A percentile compares a stretch with the other conserved stretches of the same genome.
phyloP scores from a whole-genome alignment of 1,140 invertebrate species.

The Reticulitermes speratus region DNA sequence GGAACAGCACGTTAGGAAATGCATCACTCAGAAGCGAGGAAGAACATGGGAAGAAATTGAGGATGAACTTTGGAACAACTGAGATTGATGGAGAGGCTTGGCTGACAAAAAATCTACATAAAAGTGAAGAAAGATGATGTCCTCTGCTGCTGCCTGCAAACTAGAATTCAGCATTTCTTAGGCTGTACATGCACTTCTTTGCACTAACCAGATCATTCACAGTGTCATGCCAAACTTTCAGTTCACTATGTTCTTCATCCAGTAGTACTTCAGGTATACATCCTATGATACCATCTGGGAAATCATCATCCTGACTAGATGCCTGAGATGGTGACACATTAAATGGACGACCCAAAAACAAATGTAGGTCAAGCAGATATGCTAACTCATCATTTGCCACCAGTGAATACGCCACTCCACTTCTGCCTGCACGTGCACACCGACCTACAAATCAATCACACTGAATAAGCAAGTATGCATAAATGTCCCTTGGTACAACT shows the following conservation, averaged over 20 bases:
- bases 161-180: too few relatives aligned
- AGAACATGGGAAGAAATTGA: too few relatives aligned
- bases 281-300: constrained; percentile 64
- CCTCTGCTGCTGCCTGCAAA: too few relatives aligned
- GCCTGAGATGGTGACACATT: constrained; percentile 53
- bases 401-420: constrained; percentile 87
- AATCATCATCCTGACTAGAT: constrained; percentile 42
- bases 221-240: constrained; percentile 73
- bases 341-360: constrained; percentile 85
- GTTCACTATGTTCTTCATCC: constrained; percentile 78
- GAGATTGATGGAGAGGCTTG: too few relatives aligned
- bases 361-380: constrained; percentile 88
- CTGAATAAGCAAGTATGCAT: too few relatives aligned
- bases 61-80: too few relatives aligned
- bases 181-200: background rate
- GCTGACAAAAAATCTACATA: too few relatives aligned
- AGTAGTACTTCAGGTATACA: constrained; percentile 76
- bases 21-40: too few relatives aligned
- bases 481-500: too few relatives aligned
- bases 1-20: too few relatives aligned
- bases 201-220: constrained; percentile 70
- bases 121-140: too few relatives aligned
- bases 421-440: constrained; percentile 92
- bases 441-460: constrained; percentile 61
- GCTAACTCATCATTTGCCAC: constrained; percentile 87